Evolutionary conservation across 2,888 invertebrate genomes (phyloP).

Genomic region (Ferdinandea cuprea): DNA sequence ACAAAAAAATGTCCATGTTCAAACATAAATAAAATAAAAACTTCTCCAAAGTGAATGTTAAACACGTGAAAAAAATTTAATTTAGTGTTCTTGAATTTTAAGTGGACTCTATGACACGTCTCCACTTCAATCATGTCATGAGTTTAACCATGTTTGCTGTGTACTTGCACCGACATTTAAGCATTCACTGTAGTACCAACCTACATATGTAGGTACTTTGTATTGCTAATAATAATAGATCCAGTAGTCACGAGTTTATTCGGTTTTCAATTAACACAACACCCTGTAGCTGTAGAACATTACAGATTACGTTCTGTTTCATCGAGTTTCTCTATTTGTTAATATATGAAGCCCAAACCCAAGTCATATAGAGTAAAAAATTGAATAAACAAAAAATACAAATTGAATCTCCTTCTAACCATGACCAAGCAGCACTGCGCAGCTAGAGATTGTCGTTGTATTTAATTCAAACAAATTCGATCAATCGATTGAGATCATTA

Average conservation of each 20-base stretch:
- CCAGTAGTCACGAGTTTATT: slow-evolving; percentile 61
- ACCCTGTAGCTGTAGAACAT: slow-evolving; percentile 6
- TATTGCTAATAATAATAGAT: slow-evolving; percentile 47
- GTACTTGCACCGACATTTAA: slow-evolving; percentile 4
- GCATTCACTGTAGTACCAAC: slow-evolving; percentile 1
- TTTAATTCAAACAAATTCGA: slow-evolving; percentile 63
- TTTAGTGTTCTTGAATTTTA: slow-evolving; percentile 41
- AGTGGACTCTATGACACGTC: slow-evolving; percentile 38
- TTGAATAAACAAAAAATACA: slow-evolving; percentile 14
- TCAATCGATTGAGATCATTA: slow-evolving; percentile 70
- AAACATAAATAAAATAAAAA: too few species aligned
- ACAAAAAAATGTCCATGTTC: slow-evolving; percentile 32
- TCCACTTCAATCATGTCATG: slow-evolving; percentile 13
- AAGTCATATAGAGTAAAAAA: background rate
- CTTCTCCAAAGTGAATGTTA: slow-evolving; percentile 35
- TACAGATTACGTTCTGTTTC: slow-evolving; percentile 27
- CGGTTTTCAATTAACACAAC: slow-evolving; percentile 37
- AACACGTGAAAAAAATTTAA: slow-evolving; percentile 29
- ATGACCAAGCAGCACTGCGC: slow-evolving; percentile 34
- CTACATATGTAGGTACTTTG: too few species aligned
- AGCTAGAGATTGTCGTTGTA: slow-evolving; percentile 17
- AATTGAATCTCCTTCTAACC: slow-evolving; percentile 30
- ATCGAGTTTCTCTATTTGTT: background rate
- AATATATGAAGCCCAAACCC: background rate
- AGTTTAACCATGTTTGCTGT: background rate